Evolutionary conservation across 1,140 invertebrate genomes (phyloP), one percentile per base, ranked within the genome.

Genomic region (Aphaenogaster floridana): DNA sequence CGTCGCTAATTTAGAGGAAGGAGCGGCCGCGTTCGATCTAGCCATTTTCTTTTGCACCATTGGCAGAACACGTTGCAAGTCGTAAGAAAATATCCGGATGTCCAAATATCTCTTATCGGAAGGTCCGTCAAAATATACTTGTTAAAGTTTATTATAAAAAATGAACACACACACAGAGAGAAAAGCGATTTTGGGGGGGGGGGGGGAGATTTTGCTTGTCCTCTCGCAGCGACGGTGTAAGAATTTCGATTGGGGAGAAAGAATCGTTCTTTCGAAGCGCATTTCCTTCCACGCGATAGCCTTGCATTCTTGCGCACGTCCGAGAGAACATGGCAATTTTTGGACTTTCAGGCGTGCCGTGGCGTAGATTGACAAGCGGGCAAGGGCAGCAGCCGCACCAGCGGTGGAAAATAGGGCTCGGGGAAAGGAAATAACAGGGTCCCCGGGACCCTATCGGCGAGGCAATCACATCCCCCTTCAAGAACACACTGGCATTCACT

Each of bases 401-500:
- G 77, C 77, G 90, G 86, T 90, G 91, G 91, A 92, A 91, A 93
- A 90, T 91, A 85, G 93, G 93, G 90, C 91, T 89, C 74, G 87
- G 87, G 76, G 92, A 92, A 88, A 89, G 81, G 91, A 95, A 95
- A 95, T 95, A 95, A 95, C 94, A 93, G 94, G 93, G 94, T 93
- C 91, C 91, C 91, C 91, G 92, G 80, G 80, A 94, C 94, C 94
- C 94, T 94, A 94, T 94, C 94, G 92, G 81, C 93, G 91, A 83
- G 92, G 93, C 94, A 95, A 95, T 95, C 95, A 95, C 94, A 95
- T 94, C 90, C 92, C 94, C 92, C 93, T 94, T 93, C 93, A 93
- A 92, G 92, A 93, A 93, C 93, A 93, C 91, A 92, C 92, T 88
- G 92, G 93, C 94, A 95, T 95, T 95, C 94, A 94, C 94, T 94